Base-by-base conservation (phyloP, 2,113 vertebrate genomes). In the Austrofundulus limnaeus region DNA sequence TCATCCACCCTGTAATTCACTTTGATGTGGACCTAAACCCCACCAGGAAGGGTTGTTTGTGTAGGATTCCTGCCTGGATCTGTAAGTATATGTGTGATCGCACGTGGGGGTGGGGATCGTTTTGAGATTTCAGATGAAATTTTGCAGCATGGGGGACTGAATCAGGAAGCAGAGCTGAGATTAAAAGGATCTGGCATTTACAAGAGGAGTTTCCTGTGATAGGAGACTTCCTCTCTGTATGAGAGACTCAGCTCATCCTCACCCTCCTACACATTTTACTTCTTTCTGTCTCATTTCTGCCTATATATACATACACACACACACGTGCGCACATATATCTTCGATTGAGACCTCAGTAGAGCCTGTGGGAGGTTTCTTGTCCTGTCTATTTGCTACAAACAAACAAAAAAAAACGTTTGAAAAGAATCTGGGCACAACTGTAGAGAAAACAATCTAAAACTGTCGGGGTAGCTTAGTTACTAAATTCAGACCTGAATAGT, bases 131-230 rank as follows among this genome's bases (percentile, higher is more conserved):
- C n/a, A 5, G 63, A 62, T 54, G 75, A 80, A 60, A 72, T 72
- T 66, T 72, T 75, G 46, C 77, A 74, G 57, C 73, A 70, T 61
- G 2, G 19, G 58, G 68, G 45, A 60, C 16, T 59, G 58, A 49
- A 72, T 79, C 79, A 85, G 89, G 90, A 91, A 89, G 78, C 37
- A 0, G 39, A 61, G 66, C 24, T 2, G 10, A 19, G 74, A 86
- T 90, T 87, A 89, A 80, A 63, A 70, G 75, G 82, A 85, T 82
- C 80, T 85, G 84, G 86, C 82, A 60, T 85, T 66, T 64, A 70
- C 34, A 65, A 75, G 52, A 75, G 46, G 56, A 70, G 73, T 79
- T 89, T 91, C 85, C 88, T 85, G 80, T 46, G 84, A 92, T 90
- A 88, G 65, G 62, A 81, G 60, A 58, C 72, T 89, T 87, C 88